Evolutionary conservation across 2,888 invertebrate genomes (phyloP), one percentile per base, ranked within the genome.

Genomic region (Amblyjoppa fuscipennis): DNA sequence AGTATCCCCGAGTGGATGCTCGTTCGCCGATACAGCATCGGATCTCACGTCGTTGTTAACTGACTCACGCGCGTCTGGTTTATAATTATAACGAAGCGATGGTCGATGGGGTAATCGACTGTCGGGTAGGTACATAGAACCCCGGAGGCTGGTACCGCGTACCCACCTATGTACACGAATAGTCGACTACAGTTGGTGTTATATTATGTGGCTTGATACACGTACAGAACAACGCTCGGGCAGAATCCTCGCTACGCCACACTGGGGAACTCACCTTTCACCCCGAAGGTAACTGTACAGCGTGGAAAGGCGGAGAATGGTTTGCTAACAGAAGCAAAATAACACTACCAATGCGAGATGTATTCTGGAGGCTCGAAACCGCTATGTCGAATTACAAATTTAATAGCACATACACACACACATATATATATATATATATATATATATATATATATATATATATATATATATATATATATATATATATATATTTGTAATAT

Each of bases 251-350:
- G 69, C 31, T n/a, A 51, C 56, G 41, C 66, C 25, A 9, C 69
- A 49, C 81, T 76, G 74, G 84, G 82, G 85, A 80, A 79, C 85
- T 91, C 90, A 91, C 91, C 91, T 92, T 92, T 92, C 91, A 91
- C 90, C 90, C 90, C 69, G 87, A 81, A 87, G 79, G 3, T 91
- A 92, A 91, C 91, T 90, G 91, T 92, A 90, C 88, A 89, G 82
- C 87, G 85, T 76, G 89, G 88, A 90, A 89, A 89, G 88, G 88
- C 88, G 84, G 88, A 83, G 89, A 89, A 90, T 86, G 87, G 87
- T 87, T 89, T 87, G 86, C 83, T 83, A 85, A 84, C 88, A 88
- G 85, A 87, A 87, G 86, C 86, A 86, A 49, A 84, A 86, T 87
- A 87, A 86, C 84, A 87, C 82, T 86, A 83, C 84, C 81, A 68